Evolutionary conservation across 2,113 vertebrate genomes (phyloP), one percentile per base, ranked within the genome.

Genomic region (Saguinus imperator): DNA sequence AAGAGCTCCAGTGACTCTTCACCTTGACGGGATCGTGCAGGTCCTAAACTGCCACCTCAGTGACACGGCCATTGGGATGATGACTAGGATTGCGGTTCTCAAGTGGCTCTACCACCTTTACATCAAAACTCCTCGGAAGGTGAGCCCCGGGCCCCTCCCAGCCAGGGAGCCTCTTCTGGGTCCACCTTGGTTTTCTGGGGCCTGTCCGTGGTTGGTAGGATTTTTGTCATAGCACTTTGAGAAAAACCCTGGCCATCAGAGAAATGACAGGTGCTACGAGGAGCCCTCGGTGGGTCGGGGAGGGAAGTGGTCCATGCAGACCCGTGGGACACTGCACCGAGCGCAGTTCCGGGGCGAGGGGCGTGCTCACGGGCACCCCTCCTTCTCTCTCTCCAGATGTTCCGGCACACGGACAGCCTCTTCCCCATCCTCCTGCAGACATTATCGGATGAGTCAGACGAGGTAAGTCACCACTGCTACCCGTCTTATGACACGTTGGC

Each of bases 101-200:
- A 99, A 99, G 95, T 99, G 99, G 99, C 98, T 99, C 8, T 99
- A 99, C 98, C 99, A 99, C 97, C 99, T 99, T 50, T 99, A 99
- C 95, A 99, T 99, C 98, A 99, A 99, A 98, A 99, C 99, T 0
- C 99, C 99, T 17, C 99, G 99, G 84, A 99, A 99, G 99, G 99
- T 99, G 97, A 96, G 98, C 48, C 48, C 37, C 1, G 32, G 45
- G 9, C 43, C 10, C n/a, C 27, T 57, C 32, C 21, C 13, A 5
- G 25, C 79, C 40, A 8, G 17, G 32, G 25, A 4, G 2, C 23
- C 2, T 2, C 79, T 73, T 48, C 57, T 0, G 23, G 50, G 12
- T 17, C 58, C 14, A 8, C 40, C 8, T 80, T 6, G 20, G 75
- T 25, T 66, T 57, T 82, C 3, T 0, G n/a, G 77, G 50, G 16